phyloP scores from a whole-genome alignment of 2,888 invertebrate genomes.

The Auanema freiburgensis region DNA sequence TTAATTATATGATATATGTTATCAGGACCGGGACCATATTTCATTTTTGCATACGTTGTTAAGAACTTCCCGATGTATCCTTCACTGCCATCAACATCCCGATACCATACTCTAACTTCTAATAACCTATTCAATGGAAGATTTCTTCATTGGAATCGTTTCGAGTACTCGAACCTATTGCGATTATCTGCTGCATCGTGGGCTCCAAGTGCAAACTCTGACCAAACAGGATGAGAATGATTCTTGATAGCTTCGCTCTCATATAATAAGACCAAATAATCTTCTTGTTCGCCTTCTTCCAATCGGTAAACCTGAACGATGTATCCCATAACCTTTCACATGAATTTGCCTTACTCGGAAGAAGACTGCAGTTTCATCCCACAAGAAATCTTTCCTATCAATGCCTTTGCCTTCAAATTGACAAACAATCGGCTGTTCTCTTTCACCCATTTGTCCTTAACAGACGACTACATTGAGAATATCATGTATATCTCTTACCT shows the following conservation, averaged over 20 bases:
- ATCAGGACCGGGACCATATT: conserved; percentile 49
- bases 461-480: too few species aligned
- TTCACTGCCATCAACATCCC: conserved; percentile 47
- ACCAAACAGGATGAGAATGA: conserved; percentile 50
- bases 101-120: conserved; percentile 46
- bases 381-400: conserved; percentile 46
- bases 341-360: conserved; percentile 30
- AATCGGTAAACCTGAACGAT: conserved; percentile 41
- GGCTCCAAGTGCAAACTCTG: conserved; percentile 40
- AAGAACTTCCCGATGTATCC: conserved; percentile 49
- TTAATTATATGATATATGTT: conserved; percentile 47
- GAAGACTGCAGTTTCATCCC: conserved; percentile 55
- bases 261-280: conserved; percentile 37
- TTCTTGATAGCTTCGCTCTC: conserved; percentile 50
- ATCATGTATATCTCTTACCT: too few species aligned
- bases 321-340: too few species aligned
- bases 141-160: neutral
- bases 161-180: conserved; percentile 26
- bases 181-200: conserved; percentile 50
- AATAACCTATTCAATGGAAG: conserved; percentile 25
- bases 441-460: conserved; percentile 39
- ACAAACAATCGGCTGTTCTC: conserved; percentile 47
- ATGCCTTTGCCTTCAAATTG: conserved; percentile 44
- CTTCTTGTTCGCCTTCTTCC: conserved; percentile 45
- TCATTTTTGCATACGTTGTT: conserved; percentile 52